phyloP scores from a whole-genome alignment of 2,113 vertebrate species.

The Cromileptes altivelis region DNA sequence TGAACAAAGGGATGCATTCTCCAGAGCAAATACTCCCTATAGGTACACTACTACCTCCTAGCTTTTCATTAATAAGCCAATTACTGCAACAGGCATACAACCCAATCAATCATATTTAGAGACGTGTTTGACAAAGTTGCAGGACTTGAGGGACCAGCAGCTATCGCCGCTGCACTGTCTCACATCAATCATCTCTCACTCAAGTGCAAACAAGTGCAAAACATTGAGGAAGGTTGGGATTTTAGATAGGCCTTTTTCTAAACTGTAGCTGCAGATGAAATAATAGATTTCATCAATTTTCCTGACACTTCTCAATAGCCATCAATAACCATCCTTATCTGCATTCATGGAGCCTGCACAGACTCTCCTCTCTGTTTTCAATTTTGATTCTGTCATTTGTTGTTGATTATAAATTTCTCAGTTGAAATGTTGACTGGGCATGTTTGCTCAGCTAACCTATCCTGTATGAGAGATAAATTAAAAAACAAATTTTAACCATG shows the following conservation, averaged over 20 bases:
- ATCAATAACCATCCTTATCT: neutral
- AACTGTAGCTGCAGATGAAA: conserved; percentile 18
- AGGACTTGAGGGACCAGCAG: conserved; percentile 51
- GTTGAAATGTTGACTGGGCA: neutral
- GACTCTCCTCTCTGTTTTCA: neutral
- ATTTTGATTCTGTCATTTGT: neutral
- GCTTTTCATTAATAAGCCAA: conserved; percentile 65
- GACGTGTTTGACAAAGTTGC: conserved; percentile 60
- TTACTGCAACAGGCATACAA: conserved; percentile 52
- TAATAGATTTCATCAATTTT: conserved; percentile 26
- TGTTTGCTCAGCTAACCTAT: too few relatives aligned
- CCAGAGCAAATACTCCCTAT: conserved; percentile 39
- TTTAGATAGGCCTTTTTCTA: neutral
- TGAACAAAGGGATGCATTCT: conserved; percentile 65
- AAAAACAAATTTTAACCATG: neutral
- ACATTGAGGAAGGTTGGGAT: neutral
- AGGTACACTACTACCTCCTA: conserved; percentile 22
- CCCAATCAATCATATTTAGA: conserved; percentile 68
- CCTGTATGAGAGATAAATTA: neutral
- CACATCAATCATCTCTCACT: conserved; percentile 64
- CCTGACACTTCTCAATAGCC: neutral
- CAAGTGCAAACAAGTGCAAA: conserved; percentile 40
- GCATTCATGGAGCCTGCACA: neutral
- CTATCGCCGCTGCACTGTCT: neutral
- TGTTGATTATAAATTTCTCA: neutral